These are phyloP conservation scores for Glossophaga mutica DNA, from an alignment of 2,797 vertebrate species.

Conservation along the genomic window DNA sequence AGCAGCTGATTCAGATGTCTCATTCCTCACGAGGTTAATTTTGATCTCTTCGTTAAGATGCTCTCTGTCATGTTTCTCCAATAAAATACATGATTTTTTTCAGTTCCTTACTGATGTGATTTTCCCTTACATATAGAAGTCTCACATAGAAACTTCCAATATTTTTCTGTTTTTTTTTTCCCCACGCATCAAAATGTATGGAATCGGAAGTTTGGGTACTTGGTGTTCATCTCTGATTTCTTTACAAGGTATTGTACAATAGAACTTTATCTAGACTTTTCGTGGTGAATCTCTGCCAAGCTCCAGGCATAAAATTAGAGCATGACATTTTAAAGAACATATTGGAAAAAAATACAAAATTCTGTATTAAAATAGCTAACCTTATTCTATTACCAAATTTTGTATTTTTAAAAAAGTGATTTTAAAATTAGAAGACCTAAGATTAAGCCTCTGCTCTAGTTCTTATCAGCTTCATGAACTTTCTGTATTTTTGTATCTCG, in stretches of 20 bases:
- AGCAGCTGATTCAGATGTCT: background rate
- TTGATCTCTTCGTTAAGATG: background rate
- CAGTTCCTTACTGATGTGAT: background rate
- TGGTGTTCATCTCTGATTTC: background rate
- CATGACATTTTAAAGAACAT: slow-evolving; percentile 41
- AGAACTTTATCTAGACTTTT: background rate
- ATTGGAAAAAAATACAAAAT: slow-evolving; percentile 1
- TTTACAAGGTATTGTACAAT: slow-evolving; percentile 24
- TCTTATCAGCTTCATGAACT: background rate
- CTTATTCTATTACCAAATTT: slow-evolving; percentile 17
- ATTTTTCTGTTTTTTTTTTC: background rate
- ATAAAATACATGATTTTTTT: background rate
- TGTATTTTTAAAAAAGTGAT: background rate
- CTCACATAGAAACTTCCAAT: background rate
- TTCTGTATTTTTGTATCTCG: background rate
- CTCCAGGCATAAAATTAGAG: background rate
- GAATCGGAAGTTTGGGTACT: background rate
- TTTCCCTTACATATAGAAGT: slow-evolving; percentile 9
- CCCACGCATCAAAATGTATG: background rate
- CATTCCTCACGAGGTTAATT: background rate
- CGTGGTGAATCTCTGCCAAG: slow-evolving; percentile 10
- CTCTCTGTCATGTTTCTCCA: background rate
- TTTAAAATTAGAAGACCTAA: background rate
- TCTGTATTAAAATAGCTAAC: slow-evolving; percentile 29
- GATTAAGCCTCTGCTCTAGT: background rate